Evolutionary conservation across 92 coral and sea anemone genomes (phyloP).

Genomic region (Epizoanthus illoricatus): DNA sequence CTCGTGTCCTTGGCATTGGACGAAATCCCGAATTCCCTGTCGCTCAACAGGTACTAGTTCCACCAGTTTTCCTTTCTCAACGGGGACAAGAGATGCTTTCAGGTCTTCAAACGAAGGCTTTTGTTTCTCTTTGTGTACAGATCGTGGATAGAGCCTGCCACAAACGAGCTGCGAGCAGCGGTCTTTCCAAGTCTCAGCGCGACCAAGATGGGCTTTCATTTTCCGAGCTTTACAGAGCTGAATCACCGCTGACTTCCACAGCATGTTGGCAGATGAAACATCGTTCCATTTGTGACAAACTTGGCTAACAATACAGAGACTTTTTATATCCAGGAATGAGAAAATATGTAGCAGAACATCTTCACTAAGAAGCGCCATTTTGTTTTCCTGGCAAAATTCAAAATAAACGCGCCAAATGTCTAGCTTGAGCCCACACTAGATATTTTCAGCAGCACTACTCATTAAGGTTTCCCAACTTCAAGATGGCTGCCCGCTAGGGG

Average conservation of each 20-base stretch:
- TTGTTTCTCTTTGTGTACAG: constrained; percentile 32
- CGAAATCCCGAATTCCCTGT: constrained; percentile 59
- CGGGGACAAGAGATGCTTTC: constrained; percentile 40
- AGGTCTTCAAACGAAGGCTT: constrained; percentile 49
- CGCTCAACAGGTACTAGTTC: constrained; percentile 44
- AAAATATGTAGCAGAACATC: constrained; percentile 72
- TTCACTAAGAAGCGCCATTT: constrained; percentile 49
- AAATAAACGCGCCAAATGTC: constrained; percentile 19
- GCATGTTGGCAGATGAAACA: constrained; percentile 48
- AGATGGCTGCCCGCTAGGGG: constrained; percentile 40
- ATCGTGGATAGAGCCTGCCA: constrained; percentile 60
- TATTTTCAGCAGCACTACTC: constrained; percentile 49
- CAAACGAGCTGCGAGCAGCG: constrained; percentile 58
- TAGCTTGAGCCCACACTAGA: constrained; percentile 43
- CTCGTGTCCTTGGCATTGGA: constrained; percentile 43
- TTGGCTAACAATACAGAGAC: constrained; percentile 52
- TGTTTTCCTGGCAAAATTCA: background rate
- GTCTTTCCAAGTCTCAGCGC: constrained; percentile 63
- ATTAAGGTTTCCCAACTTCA: constrained; percentile 16
- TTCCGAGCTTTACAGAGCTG: constrained; percentile 54
- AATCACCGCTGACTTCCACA: constrained; percentile 64
- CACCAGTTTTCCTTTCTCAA: constrained; percentile 34
- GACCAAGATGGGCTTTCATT: constrained; percentile 60
- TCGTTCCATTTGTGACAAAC: constrained; percentile 65
- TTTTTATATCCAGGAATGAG: constrained; percentile 55